Evolutionary conservation across 2,888 invertebrate species (phyloP).

Genomic region (Incurvaria masculella): DNA sequence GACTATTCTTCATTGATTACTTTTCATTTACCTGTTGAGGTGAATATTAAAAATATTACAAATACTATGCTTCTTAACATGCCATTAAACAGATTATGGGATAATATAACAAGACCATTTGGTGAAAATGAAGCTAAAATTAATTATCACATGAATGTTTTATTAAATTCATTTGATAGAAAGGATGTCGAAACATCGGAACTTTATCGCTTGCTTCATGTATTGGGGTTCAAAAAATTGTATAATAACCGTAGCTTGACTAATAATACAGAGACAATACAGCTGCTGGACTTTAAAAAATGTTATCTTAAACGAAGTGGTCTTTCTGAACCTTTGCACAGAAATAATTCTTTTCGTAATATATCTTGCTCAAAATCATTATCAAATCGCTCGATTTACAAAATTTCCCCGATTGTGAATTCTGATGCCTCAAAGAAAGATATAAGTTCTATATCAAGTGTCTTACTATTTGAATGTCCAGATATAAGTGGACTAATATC

Average conservation of each 20-base stretch:
- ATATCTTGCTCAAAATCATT: constrained; percentile 19
- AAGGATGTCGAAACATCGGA: constrained; percentile 37
- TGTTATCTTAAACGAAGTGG: constrained; percentile 38
- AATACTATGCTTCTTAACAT: constrained; percentile 28
- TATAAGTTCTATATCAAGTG: constrained; percentile 18
- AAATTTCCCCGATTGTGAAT: constrained; percentile 24
- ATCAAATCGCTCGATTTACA: constrained; percentile 29
- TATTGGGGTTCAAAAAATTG: constrained; percentile 39
- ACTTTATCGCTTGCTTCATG: constrained; percentile 34
- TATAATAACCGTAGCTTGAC: constrained; percentile 42
- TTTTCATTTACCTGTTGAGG: constrained; percentile 34
- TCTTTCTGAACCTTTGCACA: constrained; percentile 34
- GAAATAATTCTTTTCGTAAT: constrained; percentile 17
- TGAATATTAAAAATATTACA: constrained; percentile 35
- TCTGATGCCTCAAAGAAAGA: constrained; percentile 22
- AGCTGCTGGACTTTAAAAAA: constrained; percentile 38
- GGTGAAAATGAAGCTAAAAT: constrained; percentile 35
- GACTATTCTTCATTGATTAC: constrained; percentile 33
- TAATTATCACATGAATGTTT: constrained; percentile 39
- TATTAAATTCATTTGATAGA: constrained; percentile 40
- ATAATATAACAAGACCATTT: constrained; percentile 20
- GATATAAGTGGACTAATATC: constrained; percentile 44
- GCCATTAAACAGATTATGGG: constrained; percentile 39
- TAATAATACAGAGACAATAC: constrained; percentile 28
- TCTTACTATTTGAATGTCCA: constrained; percentile 38